Evolutionary conservation across 2,888 invertebrate species (phyloP).

Genomic region (Parnassius smintheus): DNA sequence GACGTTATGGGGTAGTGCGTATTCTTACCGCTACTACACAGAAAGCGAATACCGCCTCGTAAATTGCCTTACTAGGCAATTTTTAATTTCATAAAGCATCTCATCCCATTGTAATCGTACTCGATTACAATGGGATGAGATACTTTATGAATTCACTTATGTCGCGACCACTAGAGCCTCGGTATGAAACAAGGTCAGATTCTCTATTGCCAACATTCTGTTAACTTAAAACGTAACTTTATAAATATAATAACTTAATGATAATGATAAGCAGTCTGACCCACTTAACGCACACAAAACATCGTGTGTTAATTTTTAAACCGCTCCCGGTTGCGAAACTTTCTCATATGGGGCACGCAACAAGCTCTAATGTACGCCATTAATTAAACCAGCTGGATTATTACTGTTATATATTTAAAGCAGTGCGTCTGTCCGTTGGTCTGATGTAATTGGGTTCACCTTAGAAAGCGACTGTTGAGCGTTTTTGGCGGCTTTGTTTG

Average conservation of each 20-base stretch:
- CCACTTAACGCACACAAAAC: conserved; percentile 9
- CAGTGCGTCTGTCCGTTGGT: conserved; percentile 10
- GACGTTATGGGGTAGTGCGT: too few species aligned
- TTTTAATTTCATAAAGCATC: too few species aligned
- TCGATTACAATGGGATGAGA: too few species aligned
- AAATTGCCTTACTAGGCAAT: too few species aligned
- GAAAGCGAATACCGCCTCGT: too few species aligned
- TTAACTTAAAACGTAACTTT: too few species aligned
- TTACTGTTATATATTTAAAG: conserved; percentile 17
- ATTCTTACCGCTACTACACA: too few species aligned
- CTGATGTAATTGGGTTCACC: conserved; percentile 4
- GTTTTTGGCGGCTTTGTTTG: neutral
- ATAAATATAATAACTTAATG: conserved; percentile 6
- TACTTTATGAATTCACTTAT: too few species aligned
- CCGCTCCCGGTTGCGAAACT: conserved; percentile 17
- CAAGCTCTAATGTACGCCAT: conserved; percentile 3
- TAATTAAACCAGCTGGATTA: conserved; percentile 19
- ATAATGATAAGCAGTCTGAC: conserved; percentile 6
- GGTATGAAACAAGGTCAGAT: too few species aligned
- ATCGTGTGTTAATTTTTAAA: conserved; percentile 10
- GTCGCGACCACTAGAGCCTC: too few species aligned
- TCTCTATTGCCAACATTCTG: too few species aligned
- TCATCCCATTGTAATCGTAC: too few species aligned
- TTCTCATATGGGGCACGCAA: conserved; percentile 14
- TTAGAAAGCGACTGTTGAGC: conserved; percentile 1